Percentiles rank a stretch among this genome's conserved stretches.
Conservation (phyloP, 2,797 vertebrate genomes). For the Ispidina lecontei region DNA sequence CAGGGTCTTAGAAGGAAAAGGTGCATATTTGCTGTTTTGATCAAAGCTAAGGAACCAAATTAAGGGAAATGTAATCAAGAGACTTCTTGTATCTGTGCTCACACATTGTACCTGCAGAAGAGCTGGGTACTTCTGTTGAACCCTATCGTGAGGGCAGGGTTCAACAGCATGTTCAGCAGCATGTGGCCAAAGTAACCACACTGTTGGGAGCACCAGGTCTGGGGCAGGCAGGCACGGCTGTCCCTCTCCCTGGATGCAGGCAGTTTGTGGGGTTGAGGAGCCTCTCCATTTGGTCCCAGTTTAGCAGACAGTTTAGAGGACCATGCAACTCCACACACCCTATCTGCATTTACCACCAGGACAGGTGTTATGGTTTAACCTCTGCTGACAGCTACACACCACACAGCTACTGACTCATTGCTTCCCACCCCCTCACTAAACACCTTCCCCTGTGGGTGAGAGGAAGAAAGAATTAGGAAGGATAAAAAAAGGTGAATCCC, state of each 20-base stretch:
- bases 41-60: neutral
- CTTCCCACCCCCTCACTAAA: too few species aligned
- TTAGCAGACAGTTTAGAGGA: neutral
- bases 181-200: neutral
- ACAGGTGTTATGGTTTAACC: neutral
- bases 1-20: neutral
- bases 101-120: neutral
- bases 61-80: neutral
- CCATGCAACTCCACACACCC: accelerated
- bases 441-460: too few species aligned
- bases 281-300: neutral
- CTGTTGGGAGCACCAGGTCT: accelerated
- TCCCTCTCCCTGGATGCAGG: neutral
- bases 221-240: neutral
- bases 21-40: neutral
- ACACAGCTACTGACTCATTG: too few species aligned
- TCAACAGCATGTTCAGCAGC: neutral
- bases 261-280: neutral
- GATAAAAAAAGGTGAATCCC: too few species aligned
- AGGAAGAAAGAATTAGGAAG: too few species aligned
- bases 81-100: neutral
- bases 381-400: too few species aligned
- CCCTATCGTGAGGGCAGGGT: neutral
- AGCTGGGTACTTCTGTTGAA: neutral
- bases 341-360: too few species aligned